Conservation (phyloP, 1,140 invertebrate genomes). For the Drosophila triauraria region DNA sequence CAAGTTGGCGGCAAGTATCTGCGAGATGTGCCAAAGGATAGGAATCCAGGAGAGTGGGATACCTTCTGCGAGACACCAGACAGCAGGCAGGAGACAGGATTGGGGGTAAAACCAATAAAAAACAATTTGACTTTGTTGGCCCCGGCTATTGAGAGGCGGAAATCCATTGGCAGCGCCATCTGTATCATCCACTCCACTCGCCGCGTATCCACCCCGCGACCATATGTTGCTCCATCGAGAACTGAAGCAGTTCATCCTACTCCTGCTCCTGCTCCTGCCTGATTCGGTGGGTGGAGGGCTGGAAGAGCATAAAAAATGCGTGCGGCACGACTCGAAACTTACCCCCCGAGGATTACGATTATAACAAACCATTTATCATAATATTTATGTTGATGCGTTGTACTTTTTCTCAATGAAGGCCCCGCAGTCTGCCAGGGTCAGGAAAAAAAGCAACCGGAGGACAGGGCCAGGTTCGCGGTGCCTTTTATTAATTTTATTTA, state of each 20-base stretch:
- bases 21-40: constrained; percentile 40
- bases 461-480: constrained; percentile 52
- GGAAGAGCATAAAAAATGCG: constrained; percentile 76
- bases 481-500: constrained; percentile 85
- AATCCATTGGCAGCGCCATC: constrained; percentile 76
- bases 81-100: not conserved
- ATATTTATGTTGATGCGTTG: constrained; percentile 85
- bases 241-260: constrained; percentile 55
- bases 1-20: constrained; percentile 56
- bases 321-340: constrained; percentile 80
- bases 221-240: constrained; percentile 78
- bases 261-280: constrained; percentile 33
- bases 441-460: constrained; percentile 16
- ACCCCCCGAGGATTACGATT: constrained; percentile 85
- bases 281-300: constrained; percentile 25
- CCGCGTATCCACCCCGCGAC: constrained; percentile 63
- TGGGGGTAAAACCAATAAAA: constrained; percentile 69
- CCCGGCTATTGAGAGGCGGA: constrained; percentile 65
- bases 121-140: constrained; percentile 59
- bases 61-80: constrained; percentile 12
- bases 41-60: constrained; percentile 3
- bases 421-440: constrained; percentile 36
- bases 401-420: constrained; percentile 85
- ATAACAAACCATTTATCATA: constrained; percentile 85
- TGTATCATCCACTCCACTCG: constrained; percentile 65